Conservation (phyloP, 2,113 vertebrate species). For the Petroica traversi region DNA sequence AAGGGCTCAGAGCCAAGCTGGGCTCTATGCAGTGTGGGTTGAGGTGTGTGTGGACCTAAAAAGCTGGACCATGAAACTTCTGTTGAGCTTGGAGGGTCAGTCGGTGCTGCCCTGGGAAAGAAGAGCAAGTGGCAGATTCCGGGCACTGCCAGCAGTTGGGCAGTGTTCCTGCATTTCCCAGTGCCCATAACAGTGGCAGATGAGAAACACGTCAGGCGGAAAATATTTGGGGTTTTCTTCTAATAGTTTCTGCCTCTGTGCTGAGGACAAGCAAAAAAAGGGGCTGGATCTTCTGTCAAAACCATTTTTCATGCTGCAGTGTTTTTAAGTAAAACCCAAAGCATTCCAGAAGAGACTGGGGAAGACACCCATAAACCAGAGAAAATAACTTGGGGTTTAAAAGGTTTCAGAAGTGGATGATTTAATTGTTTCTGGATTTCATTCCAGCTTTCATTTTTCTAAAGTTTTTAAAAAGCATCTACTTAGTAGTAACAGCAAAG, state of each 20-base stretch:
- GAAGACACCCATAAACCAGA: neutral
- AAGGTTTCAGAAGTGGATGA: neutral
- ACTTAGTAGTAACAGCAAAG: neutral
- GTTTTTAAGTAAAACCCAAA: neutral
- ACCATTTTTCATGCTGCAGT: neutral
- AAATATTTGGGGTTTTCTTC: slow-evolving; percentile 18
- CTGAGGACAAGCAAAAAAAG: neutral
- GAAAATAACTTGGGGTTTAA: neutral
- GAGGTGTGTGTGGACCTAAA: rapidly evolving
- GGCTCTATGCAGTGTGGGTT: neutral
- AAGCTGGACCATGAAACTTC: neutral
- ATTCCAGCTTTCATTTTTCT: neutral
- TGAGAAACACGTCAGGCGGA: neutral
- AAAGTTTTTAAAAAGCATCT: neutral
- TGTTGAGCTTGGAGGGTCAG: neutral
- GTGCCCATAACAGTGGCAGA: neutral
- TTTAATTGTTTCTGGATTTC: neutral
- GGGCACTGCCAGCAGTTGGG: neutral
- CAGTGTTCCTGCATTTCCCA: neutral
- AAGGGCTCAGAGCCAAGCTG: neutral
- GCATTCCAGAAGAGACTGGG: neutral
- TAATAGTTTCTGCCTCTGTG: neutral
- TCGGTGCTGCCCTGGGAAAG: neutral
- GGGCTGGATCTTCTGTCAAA: neutral
- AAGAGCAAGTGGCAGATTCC: neutral